phyloP scores from a whole-genome alignment of 2,113 vertebrate genomes.

The Carassius gibelio region DNA sequence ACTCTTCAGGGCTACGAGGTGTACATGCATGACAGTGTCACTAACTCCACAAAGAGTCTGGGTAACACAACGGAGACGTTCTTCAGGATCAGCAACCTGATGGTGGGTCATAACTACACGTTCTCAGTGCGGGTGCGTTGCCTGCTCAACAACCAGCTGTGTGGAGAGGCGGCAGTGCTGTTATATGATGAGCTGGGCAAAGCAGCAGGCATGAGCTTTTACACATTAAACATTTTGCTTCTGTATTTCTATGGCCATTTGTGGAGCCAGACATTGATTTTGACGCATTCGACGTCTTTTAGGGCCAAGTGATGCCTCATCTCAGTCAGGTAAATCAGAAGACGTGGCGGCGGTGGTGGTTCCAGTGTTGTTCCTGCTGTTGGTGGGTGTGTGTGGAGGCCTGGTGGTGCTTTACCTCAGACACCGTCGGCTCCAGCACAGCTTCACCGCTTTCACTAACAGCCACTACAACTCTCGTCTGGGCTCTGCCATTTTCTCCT shows the following conservation, averaged over 20 bases:
- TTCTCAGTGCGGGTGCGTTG: constrained; percentile 91
- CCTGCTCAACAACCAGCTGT: constrained; percentile 86
- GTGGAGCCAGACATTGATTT: neutral
- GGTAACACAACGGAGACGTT: constrained; percentile 94
- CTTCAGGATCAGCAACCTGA: constrained; percentile 89
- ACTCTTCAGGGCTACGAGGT: constrained; percentile 89
- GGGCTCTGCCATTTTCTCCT: constrained; percentile 95
- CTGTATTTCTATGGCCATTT: neutral
- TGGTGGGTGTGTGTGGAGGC: constrained; percentile 83
- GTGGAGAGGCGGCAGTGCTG: constrained; percentile 86
- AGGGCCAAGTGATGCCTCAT: constrained; percentile 66
- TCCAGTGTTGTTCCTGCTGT: constrained; percentile 88
- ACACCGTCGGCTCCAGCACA: constrained; percentile 90
- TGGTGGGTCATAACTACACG: constrained; percentile 90
- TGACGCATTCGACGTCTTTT: neutral
- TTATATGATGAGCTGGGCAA: constrained; percentile 82
- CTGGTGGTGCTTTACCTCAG: constrained; percentile 86
- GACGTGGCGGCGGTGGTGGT: constrained; percentile 91
- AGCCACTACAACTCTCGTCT: constrained; percentile 97
- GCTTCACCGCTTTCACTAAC: constrained; percentile 94
- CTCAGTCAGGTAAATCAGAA: constrained; percentile 60
- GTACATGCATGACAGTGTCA: constrained; percentile 85
- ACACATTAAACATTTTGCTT: neutral
- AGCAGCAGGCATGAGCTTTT: constrained; percentile 65
- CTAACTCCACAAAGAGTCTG: constrained; percentile 82